Conservation (phyloP, 2,113 vertebrate species). For the Murina feae region DNA sequence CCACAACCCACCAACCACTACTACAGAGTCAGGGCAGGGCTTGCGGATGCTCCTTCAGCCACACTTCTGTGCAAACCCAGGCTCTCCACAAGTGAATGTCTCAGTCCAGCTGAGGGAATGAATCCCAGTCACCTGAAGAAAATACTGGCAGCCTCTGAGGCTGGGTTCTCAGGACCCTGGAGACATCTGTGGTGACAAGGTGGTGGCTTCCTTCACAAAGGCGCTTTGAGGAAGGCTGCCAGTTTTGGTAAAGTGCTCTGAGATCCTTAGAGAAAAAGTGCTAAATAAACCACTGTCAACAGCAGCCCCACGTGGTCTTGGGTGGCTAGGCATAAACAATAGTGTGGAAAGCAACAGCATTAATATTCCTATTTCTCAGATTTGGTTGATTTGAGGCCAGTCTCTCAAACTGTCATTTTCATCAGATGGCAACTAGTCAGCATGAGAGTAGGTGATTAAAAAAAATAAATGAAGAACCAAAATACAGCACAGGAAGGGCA, state of each 20-base stretch:
- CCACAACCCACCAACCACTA: not conserved
- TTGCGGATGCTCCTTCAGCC: not conserved
- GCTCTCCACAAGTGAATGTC: not conserved
- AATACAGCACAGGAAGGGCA: not conserved
- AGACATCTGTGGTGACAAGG: not conserved
- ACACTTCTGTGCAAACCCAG: not conserved
- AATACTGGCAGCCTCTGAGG: not conserved
- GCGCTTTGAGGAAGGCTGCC: not conserved
- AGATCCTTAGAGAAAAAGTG: not conserved
- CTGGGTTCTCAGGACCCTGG: not conserved
- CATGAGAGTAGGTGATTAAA: not conserved
- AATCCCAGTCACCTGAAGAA: not conserved
- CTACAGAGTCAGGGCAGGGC: not conserved
- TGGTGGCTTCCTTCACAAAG: not conserved
- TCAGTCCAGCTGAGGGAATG: not conserved
- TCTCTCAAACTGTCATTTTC: conserved; percentile 31
- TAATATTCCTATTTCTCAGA: conserved; percentile 3
- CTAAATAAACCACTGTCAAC: conserved; percentile 25
- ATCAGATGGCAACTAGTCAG: not conserved
- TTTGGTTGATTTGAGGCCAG: conserved; percentile 1
- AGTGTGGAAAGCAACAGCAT: not conserved
- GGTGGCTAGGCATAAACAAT: not conserved
- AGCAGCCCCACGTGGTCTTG: not conserved
- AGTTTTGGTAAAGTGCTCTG: conserved; percentile 16
- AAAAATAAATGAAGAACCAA: not conserved